These are phyloP conservation scores for Glyphotaelius pellucidus DNA, from an alignment of 2,888 invertebrate genomes.

Conservation along the genomic window DNA sequence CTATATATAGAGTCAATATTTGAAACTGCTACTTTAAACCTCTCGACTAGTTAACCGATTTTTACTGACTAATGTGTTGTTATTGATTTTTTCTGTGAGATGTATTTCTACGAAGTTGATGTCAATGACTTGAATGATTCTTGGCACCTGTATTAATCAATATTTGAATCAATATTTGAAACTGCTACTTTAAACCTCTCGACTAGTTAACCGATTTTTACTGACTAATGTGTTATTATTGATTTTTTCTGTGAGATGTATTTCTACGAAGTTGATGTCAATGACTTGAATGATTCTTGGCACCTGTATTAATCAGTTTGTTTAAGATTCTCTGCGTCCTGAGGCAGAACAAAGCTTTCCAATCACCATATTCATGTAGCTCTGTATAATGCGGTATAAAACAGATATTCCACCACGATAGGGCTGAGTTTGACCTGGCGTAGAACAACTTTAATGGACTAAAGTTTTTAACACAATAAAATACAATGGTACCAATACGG, in stretches of 20 bases:
- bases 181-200: too few species aligned
- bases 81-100: not conserved
- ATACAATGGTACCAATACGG: not conserved
- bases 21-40: too few species aligned
- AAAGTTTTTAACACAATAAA: not conserved
- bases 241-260: not conserved
- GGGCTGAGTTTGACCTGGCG: not conserved
- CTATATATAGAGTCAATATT: too few species aligned
- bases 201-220: too few species aligned
- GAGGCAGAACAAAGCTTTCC: slow-evolving; percentile 3
- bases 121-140: not conserved
- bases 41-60: too few species aligned
- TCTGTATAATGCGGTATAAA: not conserved
- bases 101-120: not conserved
- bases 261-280: not conserved
- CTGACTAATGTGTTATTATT: too few species aligned
- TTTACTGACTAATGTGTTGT: too few species aligned
- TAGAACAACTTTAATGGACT: not conserved
- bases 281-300: not conserved
- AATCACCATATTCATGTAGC: slow-evolving; percentile 10
- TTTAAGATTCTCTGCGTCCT: not conserved
- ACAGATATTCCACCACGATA: not conserved
- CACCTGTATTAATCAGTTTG: not conserved
- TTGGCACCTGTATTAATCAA: not conserved
- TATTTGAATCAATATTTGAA: too few species aligned